Percentiles rank a stretch among this genome's conserved stretches.
Evolutionary conservation across 2,888 invertebrate species (phyloP).

Genomic region (Chaitophorus viminalis): DNA sequence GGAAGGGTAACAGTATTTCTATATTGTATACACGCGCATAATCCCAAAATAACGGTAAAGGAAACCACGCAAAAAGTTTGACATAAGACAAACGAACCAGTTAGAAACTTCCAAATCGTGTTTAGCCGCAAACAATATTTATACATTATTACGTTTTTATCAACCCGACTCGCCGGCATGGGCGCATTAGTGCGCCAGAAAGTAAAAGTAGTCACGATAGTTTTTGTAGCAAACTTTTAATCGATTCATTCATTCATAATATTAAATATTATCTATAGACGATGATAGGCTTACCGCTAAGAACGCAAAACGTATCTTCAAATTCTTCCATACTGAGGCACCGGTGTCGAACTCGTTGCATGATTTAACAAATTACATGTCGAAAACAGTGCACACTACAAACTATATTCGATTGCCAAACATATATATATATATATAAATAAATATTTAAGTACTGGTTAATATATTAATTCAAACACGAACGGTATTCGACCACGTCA

Average conservation of each 20-base stretch:
- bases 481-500: not conserved
- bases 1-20: not conserved
- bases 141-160: slow-evolving; percentile 26
- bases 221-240: slow-evolving; percentile 4
- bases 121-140: slow-evolving; percentile 54
- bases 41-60: slow-evolving; percentile 44
- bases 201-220: slow-evolving; percentile 56
- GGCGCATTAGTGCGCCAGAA: slow-evolving; percentile 13
- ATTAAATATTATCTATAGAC: too few relatives aligned
- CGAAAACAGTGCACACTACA: not conserved
- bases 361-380: not conserved
- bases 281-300: slow-evolving; percentile 36
- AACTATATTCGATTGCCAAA: not conserved
- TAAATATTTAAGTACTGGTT: too few relatives aligned
- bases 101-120: slow-evolving; percentile 57
- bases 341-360: slow-evolving; percentile 55
- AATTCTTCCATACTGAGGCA: slow-evolving; percentile 47
- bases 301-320: slow-evolving; percentile 51
- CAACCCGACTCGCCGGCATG: not conserved
- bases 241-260: not conserved
- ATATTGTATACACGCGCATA: not conserved
- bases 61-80: slow-evolving; percentile 29
- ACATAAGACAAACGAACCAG: slow-evolving; percentile 47
- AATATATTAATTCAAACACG: not conserved
- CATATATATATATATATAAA: not conserved